Percentiles rank a stretch among this genome's conserved stretches.
Evolutionary conservation across 1,140 invertebrate genomes (phyloP).

Genomic region (Cataglyphis hispanica): DNA sequence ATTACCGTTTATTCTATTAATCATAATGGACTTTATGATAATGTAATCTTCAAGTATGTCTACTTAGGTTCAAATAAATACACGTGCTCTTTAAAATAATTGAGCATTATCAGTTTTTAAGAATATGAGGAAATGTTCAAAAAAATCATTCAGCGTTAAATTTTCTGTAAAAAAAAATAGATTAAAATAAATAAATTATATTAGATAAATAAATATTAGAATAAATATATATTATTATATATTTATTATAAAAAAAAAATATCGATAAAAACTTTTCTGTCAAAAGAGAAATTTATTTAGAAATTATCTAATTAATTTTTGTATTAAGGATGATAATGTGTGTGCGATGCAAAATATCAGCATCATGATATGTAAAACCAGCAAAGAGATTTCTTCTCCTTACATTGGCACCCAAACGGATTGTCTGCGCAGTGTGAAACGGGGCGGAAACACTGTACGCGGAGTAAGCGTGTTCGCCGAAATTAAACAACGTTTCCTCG

Average conservation of each 20-base stretch:
- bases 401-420: neutral
- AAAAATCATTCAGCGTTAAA: no score
- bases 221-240: no score
- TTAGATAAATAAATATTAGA: no score
- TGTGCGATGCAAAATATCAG: neutral
- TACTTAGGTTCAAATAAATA: no score
- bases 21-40: neutral
- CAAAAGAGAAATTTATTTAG: neutral
- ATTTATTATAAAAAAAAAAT: no score
- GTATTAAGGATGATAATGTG: neutral
- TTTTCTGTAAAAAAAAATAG: no score
- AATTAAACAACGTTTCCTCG: conserved; percentile 76
- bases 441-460: conserved; percentile 57
- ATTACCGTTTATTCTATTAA: neutral
- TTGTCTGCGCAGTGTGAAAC: conserved; percentile 57
- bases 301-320: neutral
- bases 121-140: no score
- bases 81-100: no score
- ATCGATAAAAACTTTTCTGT: no score
- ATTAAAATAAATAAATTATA: no score
- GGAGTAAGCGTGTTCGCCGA: conserved; percentile 70
- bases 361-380: neutral
- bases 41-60: no score
- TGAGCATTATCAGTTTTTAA: no score
- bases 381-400: conserved; percentile 37